phyloP scores from a whole-genome alignment of 1,140 invertebrate species.

The Periplaneta americana region DNA sequence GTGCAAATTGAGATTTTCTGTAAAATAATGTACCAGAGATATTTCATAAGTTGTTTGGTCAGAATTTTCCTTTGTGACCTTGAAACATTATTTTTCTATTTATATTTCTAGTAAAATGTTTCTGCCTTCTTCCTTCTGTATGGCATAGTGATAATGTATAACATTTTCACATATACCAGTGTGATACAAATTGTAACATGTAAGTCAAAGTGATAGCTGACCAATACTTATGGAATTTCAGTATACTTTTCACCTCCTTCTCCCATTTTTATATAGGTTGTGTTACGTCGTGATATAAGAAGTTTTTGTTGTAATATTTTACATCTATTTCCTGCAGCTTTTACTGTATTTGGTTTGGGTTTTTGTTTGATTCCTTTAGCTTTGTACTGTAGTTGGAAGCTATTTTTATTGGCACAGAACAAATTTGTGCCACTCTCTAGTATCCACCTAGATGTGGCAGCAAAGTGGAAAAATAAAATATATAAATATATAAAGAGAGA shows the following conservation, averaged over 20 bases:
- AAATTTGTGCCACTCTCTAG: constrained; percentile 5
- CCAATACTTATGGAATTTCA: not conserved
- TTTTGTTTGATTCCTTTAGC: constrained; percentile 10
- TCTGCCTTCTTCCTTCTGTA: not conserved
- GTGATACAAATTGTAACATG: not conserved
- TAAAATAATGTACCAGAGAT: not conserved
- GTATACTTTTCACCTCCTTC: not conserved
- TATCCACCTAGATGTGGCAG: constrained; percentile 11
- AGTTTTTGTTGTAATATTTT: not conserved
- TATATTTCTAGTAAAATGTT: not conserved
- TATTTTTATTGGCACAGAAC: not conserved
- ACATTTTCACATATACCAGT: not conserved
- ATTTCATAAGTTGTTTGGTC: not conserved
- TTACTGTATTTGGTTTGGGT: not conserved
- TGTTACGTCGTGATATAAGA: constrained; percentile 5
- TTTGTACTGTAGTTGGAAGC: not conserved
- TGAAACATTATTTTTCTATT: not conserved
- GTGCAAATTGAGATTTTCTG: constrained; percentile 2
- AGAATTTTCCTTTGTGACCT: not conserved
- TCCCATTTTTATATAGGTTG: constrained; percentile 1
- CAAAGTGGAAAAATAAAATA: constrained; percentile 8
- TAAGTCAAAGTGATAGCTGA: not conserved
- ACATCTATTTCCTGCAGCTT: constrained; percentile 4
- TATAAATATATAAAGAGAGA: not conserved
- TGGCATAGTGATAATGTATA: not conserved